Base-by-base conservation (phyloP, 1,140 invertebrate genomes). In the Bombus confusus region DNA sequence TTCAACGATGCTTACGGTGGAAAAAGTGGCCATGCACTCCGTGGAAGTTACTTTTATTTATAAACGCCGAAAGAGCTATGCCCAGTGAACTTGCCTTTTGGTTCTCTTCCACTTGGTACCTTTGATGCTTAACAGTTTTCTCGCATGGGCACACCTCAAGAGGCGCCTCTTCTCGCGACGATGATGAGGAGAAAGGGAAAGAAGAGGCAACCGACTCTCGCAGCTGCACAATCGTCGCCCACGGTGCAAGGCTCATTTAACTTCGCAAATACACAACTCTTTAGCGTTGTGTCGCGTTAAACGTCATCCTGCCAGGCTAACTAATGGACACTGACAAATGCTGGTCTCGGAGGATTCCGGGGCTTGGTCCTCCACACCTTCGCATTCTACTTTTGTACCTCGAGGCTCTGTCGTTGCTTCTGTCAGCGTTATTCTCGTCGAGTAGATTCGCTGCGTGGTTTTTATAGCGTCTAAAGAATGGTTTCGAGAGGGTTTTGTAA, bases 211-310 rank as follows among this genome's bases (percentile, higher is more conserved):
- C 52, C 82, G 76, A 8, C 82, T 75, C 85, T 52, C 62, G 87
- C 91, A 92, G 89, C 91, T 89, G 89, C 86, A 91, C 87, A 89
- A 92, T 92, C 86, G 75, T 91, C 89, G 91, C 90, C 91, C 87
- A 90, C 88, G 82, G 87, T 79, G 87, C 37, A 89, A 81, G 91
- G 87, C 86, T 92, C 90, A 85, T 92, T 92, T 91, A 91, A 91
- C 91, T 87, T 84, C 25, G 85, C 91, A 89, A 92, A 91, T 91
- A 92, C 86, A 91, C 89, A 92, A 92, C 91, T 91, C 91, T 92
- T 92, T 91, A 91, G 91, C 85, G 89, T 89, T 91, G 82, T 91
- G 88, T 91, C 87, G 87, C 87, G 73, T 77, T 91, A 86, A 89
- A 89, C 81, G 88, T 90, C 87, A 87, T 57, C 74, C 86, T 85